phyloP scores from a whole-genome alignment of 2,888 invertebrate genomes.

The Schrankia costaestrigalis region DNA sequence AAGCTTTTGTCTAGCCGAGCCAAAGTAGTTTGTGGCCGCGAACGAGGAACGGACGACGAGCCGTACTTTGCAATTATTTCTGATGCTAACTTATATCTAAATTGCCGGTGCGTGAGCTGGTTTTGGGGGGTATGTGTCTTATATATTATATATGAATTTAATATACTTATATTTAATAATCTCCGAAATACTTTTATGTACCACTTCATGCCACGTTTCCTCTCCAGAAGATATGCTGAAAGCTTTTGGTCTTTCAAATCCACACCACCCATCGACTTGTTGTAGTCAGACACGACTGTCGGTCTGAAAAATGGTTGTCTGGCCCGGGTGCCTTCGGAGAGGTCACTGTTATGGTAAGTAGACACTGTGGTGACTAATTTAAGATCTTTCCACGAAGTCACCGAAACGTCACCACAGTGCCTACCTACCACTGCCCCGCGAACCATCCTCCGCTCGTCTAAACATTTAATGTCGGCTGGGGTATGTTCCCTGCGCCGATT shows the following conservation, averaged over 20 bases:
- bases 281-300: slow-evolving; percentile 15
- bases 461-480: background rate
- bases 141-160: slow-evolving; percentile 15
- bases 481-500: slow-evolving; percentile 2
- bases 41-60: background rate
- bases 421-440: slow-evolving; percentile 8
- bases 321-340: slow-evolving; percentile 6
- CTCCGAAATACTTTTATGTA: slow-evolving; percentile 23
- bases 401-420: slow-evolving; percentile 17
- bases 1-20: background rate
- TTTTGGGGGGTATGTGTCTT: slow-evolving; percentile 3
- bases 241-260: slow-evolving; percentile 29
- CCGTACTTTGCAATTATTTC: background rate
- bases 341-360: slow-evolving; percentile 10
- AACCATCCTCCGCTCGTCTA: background rate
- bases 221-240: slow-evolving; percentile 23
- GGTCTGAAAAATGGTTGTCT: slow-evolving; percentile 4
- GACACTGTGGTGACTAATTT: slow-evolving; percentile 11
- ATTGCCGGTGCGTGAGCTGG: slow-evolving; percentile 7
- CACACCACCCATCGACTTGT: slow-evolving; percentile 26
- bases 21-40: background rate
- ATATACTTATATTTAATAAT: slow-evolving; percentile 18
- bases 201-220: slow-evolving; percentile 20
- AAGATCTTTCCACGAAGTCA: slow-evolving; percentile 19
- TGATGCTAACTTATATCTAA: slow-evolving; percentile 5